A percentile compares a stretch with the other conserved stretches of the same genome.
phyloP scores from a whole-genome alignment of 92 coral and sea anemone genomes.

The Parazoanthus darwini region DNA sequence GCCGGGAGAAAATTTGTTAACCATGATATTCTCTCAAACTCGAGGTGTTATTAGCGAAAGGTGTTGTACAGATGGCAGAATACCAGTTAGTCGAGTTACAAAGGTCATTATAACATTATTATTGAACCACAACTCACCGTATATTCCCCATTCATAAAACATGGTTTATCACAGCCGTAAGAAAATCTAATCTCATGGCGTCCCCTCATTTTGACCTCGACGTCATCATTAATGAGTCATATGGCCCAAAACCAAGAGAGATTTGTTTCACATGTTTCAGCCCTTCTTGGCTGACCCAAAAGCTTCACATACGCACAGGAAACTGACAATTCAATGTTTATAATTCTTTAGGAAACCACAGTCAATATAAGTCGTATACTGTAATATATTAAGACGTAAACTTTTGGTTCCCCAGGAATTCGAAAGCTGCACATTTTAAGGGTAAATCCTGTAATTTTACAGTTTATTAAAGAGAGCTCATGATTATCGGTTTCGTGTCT shows the following conservation, averaged over 20 bases:
- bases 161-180: constrained; percentile 3
- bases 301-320: neutral
- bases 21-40: neutral
- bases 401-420: neutral
- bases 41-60: neutral
- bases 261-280: constrained; percentile 17
- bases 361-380: neutral
- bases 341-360: constrained; percentile 23
- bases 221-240: neutral
- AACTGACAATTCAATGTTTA: neutral
- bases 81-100: constrained; percentile 15
- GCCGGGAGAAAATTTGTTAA: neutral
- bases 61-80: constrained; percentile 11
- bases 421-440: neutral
- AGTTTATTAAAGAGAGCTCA: neutral
- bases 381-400: neutral
- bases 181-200: neutral
- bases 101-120: neutral
- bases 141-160: constrained; percentile 23
- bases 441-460: neutral
- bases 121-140: constrained; percentile 25
- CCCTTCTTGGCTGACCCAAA: neutral
- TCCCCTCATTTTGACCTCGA: neutral
- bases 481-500: neutral
- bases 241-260: constrained; percentile 8